Percentiles rank a stretch among this genome's conserved stretches.
Conservation (phyloP, 2,888 invertebrate species). For the Drosophila flavopinicola region DNA sequence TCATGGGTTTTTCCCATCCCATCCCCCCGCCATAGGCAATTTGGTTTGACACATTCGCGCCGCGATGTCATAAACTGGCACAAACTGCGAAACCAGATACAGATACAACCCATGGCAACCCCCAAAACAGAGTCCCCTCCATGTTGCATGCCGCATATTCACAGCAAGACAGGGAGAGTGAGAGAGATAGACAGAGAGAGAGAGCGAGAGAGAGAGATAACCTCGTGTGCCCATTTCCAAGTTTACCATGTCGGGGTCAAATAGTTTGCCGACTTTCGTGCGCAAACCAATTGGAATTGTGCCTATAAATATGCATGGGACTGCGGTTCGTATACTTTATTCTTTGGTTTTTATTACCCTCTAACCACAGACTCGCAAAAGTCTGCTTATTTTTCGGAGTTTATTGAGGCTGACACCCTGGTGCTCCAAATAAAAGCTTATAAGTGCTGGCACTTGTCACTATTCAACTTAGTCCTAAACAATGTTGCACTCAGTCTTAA, state of each 20-base stretch:
- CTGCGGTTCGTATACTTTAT: constrained; percentile 27
- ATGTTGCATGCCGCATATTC: constrained; percentile 42
- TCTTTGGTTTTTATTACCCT: constrained; percentile 9
- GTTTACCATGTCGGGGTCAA: constrained; percentile 79
- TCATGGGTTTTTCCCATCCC: not conserved
- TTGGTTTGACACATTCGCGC: constrained; percentile 34
- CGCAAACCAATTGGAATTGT: constrained; percentile 57
- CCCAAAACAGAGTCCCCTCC: constrained; percentile 2
- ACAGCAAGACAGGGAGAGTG: too few relatives aligned
- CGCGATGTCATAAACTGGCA: constrained; percentile 62
- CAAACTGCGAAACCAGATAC: constrained; percentile 17
- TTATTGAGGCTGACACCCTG: too few relatives aligned
- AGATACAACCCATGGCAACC: constrained; percentile 11
- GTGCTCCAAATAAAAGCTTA: too few relatives aligned
- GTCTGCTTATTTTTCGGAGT: not conserved
- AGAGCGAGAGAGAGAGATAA: constrained; percentile 38
- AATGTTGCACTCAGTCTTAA: too few relatives aligned
- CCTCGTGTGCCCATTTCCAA: constrained; percentile 71
- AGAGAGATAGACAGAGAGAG: constrained; percentile 36
- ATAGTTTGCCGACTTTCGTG: constrained; percentile 67
- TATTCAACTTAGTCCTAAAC: too few relatives aligned
- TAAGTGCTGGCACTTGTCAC: too few relatives aligned
- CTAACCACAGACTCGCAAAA: not conserved
- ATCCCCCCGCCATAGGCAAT: constrained; percentile 13
- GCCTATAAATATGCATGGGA: constrained; percentile 64